Evolutionary conservation across 2,888 invertebrate species (phyloP).

Genomic region (Hybos culiciformis): DNA sequence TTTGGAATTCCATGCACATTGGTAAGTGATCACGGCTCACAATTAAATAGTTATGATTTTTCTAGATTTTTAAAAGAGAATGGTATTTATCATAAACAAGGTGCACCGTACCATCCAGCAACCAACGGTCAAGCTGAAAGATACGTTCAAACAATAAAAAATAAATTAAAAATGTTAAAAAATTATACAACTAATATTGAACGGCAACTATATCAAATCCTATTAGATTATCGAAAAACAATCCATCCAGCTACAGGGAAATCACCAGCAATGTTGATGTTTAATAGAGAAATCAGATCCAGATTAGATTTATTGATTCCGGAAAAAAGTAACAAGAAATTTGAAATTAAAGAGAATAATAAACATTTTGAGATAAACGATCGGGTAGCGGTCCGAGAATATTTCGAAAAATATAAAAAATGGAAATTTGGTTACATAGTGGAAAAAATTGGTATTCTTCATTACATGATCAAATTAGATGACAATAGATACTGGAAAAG

Average conservation of each 20-base stretch:
- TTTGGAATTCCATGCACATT: neutral
- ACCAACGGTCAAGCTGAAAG: too few relatives aligned
- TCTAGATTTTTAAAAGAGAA: neutral
- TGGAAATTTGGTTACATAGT: too few relatives aligned
- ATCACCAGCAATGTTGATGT: too few relatives aligned
- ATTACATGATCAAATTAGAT: too few relatives aligned
- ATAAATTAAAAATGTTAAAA: too few relatives aligned
- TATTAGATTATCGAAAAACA: neutral
- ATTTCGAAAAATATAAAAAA: too few relatives aligned
- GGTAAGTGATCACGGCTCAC: neutral
- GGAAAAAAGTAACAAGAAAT: neutral
- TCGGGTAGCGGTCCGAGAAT: too few relatives aligned
- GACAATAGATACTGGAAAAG: too few relatives aligned
- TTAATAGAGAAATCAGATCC: too few relatives aligned
- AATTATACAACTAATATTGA: neutral
- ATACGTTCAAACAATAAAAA: neutral
- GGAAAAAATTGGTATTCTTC: too few relatives aligned
- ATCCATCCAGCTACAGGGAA: neutral
- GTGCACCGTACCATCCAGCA: too few relatives aligned
- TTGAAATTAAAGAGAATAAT: neutral
- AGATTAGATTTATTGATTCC: neutral
- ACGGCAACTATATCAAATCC: too few relatives aligned
- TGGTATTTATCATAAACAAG: neutral
- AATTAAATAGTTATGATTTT: neutral
- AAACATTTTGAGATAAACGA: neutral